Percentiles rank a stretch among this genome's conserved stretches.
Evolutionary conservation across 1,140 invertebrate genomes (phyloP).

Genomic region (Oreohelix idahoensis): DNA sequence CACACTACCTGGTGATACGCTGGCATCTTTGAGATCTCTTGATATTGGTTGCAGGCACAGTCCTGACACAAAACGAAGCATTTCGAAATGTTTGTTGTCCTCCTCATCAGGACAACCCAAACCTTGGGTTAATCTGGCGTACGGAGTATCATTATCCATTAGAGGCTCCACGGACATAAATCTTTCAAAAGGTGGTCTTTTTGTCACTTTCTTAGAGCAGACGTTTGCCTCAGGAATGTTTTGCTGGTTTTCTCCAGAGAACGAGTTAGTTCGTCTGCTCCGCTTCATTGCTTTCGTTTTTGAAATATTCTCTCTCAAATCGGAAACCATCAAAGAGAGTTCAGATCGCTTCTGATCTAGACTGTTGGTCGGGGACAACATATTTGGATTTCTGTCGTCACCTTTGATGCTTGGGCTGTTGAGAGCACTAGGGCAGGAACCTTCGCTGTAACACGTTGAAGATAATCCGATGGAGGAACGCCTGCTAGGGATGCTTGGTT

Average conservation of each 20-base stretch:
- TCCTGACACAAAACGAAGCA: constrained; percentile 9
- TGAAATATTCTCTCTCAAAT: constrained; percentile 34
- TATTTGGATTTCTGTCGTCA: neutral
- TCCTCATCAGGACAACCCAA: neutral
- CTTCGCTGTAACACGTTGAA: constrained; percentile 21
- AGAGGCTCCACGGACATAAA: constrained; percentile 29
- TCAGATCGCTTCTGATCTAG: constrained; percentile 1
- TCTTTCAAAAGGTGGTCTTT: constrained; percentile 24
- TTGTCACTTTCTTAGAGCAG: neutral
- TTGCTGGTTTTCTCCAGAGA: constrained; percentile 18
- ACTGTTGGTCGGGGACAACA: neutral
- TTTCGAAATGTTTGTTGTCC: neutral
- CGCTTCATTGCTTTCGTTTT: constrained; percentile 33
- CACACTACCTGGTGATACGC: neutral
- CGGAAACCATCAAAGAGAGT: constrained; percentile 11
- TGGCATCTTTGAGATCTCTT: neutral
- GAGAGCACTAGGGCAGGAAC: neutral
- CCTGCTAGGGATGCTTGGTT: neutral
- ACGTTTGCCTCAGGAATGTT: neutral
- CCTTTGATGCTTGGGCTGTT: constrained; percentile 16
- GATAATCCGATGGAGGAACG: neutral
- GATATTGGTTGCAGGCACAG: neutral
- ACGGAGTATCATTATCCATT: constrained; percentile 35
- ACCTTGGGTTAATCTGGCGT: constrained; percentile 14
- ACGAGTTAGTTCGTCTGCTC: constrained; percentile 29